phyloP scores from a whole-genome alignment of 2,888 invertebrate species.

The Noctua fimbriata region DNA sequence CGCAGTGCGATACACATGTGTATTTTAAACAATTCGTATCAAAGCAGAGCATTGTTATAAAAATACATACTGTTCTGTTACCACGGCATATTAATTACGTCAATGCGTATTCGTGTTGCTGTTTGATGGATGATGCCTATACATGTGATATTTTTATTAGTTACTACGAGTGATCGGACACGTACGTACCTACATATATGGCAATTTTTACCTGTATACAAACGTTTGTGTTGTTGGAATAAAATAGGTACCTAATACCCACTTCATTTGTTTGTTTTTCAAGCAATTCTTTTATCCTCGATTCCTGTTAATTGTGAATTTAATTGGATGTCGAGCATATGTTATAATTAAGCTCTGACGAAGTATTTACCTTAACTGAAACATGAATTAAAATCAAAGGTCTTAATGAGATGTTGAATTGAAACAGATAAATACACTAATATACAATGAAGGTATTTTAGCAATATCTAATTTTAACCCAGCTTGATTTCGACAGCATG shows the following conservation, averaged over 20 bases:
- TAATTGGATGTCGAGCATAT: neutral
- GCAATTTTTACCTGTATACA: conserved; percentile 1
- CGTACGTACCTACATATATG: neutral
- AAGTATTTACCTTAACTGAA: conserved; percentile 15
- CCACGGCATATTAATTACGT: conserved; percentile 34
- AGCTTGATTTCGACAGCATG: conserved; percentile 32
- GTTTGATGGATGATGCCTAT: conserved; percentile 4
- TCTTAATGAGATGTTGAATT: conserved; percentile 6
- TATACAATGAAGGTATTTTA: conserved; percentile 15
- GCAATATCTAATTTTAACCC: conserved; percentile 32
- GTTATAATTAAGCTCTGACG: neutral
- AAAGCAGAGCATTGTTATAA: conserved; percentile 18
- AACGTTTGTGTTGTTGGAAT: neutral
- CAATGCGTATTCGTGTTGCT: conserved; percentile 25
- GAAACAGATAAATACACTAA: conserved; percentile 3
- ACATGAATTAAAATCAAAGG: conserved; percentile 30
- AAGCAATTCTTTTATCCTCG: conserved; percentile 20
- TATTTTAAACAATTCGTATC: conserved; percentile 14
- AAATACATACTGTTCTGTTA: conserved; percentile 16
- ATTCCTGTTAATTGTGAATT: conserved; percentile 16
- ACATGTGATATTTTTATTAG: neutral
- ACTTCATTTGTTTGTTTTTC: conserved; percentile 20
- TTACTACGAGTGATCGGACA: conserved; percentile 24
- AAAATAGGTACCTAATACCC: neutral
- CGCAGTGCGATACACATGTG: neutral